Evolutionary conservation across 2,888 invertebrate genomes (phyloP).

Genomic region (Sinelater perroti): DNA sequence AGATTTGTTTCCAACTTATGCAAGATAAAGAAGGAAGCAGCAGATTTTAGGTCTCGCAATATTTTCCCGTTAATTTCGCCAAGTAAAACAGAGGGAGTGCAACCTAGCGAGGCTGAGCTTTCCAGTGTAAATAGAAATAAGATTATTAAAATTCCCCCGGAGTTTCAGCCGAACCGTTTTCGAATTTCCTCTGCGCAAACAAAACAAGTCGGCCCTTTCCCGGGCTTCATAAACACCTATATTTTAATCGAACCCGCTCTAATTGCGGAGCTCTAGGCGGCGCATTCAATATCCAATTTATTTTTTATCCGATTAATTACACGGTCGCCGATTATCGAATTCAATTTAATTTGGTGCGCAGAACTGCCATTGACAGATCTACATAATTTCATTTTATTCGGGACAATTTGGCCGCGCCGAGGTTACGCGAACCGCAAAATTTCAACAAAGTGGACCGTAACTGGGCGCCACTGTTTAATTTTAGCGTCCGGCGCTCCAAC

Average conservation of each 20-base stretch:
- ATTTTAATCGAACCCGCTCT: slow-evolving; percentile 19
- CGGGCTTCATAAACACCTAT: slow-evolving; percentile 22
- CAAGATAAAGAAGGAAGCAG: slow-evolving; percentile 28
- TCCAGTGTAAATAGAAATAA: slow-evolving; percentile 41
- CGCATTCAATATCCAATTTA: slow-evolving; percentile 41
- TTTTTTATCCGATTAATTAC: slow-evolving; percentile 42
- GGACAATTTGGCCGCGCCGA: slow-evolving; percentile 32
- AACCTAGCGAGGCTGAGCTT: slow-evolving; percentile 35
- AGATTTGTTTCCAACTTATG: slow-evolving; percentile 22
- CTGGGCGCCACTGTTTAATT: background rate
- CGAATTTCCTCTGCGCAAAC: background rate
- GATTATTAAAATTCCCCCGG: slow-evolving; percentile 34
- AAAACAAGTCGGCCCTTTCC: background rate
- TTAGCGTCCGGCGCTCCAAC: background rate
- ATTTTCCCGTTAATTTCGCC: slow-evolving; percentile 36
- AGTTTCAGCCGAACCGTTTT: slow-evolving; percentile 20
- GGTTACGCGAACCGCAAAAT: slow-evolving; percentile 31
- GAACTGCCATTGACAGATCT: slow-evolving; percentile 34
- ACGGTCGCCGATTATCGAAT: slow-evolving; percentile 38
- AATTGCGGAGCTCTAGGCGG: slow-evolving; percentile 17
- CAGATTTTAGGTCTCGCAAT: slow-evolving; percentile 31
- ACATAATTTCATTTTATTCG: slow-evolving; percentile 35
- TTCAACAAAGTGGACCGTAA: slow-evolving; percentile 9
- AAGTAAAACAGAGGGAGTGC: slow-evolving; percentile 37
- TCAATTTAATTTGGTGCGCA: slow-evolving; percentile 34